Evolutionary conservation across 1,140 invertebrate genomes (phyloP).

Genomic region (Drosophila pseudoananassae): DNA sequence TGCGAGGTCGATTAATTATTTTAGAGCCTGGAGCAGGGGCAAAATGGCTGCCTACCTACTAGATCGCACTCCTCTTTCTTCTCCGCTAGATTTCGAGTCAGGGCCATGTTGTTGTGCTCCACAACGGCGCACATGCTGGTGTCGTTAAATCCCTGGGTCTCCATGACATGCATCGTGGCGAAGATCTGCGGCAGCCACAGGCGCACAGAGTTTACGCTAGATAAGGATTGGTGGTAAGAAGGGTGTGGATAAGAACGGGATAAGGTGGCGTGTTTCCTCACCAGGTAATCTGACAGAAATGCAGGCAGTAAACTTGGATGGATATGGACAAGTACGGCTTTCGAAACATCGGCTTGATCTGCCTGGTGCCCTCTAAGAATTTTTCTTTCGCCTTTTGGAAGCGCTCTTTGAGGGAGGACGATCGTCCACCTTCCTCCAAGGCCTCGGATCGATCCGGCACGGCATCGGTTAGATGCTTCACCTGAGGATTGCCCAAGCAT

Average conservation of each 20-base stretch:
- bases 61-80: slow-evolving; percentile 50
- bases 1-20: slow-evolving; percentile 48
- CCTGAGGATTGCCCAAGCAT: slow-evolving; percentile 4
- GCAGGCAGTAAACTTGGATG: slow-evolving; percentile 51
- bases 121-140: slow-evolving; percentile 83
- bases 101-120: slow-evolving; percentile 24
- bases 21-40: slow-evolving; percentile 42
- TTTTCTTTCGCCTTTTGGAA: slow-evolving; percentile 18
- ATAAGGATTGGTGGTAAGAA: too few relatives aligned
- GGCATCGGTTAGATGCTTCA: slow-evolving; percentile 46
- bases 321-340: slow-evolving; percentile 58
- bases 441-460: slow-evolving; percentile 33
- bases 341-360: slow-evolving; percentile 65
- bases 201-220: slow-evolving; percentile 64
- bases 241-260: too few relatives aligned
- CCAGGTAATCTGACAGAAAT: slow-evolving; percentile 72
- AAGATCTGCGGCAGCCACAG: slow-evolving; percentile 86
- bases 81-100: not conserved
- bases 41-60: slow-evolving; percentile 64
- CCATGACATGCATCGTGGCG: slow-evolving; percentile 83
- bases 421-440: not conserved
- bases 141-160: slow-evolving; percentile 84
- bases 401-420: not conserved
- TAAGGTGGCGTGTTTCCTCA: not conserved
- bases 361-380: slow-evolving; percentile 38